Evolutionary conservation across 1,140 invertebrate species (phyloP).

Genomic region (Leptinotarsa defecta): DNA sequence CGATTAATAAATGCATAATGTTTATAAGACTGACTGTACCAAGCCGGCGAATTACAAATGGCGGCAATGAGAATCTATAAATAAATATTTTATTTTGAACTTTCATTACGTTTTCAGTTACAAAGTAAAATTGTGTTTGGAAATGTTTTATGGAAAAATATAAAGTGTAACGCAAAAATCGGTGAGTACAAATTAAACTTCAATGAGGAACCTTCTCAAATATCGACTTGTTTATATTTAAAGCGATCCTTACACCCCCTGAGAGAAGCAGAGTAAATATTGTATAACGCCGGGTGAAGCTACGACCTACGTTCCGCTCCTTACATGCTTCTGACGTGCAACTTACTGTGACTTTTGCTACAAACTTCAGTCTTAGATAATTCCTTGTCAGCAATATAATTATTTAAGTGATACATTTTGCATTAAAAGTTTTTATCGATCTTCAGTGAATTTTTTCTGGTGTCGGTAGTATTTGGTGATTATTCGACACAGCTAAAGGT

Average conservation of each 20-base stretch:
- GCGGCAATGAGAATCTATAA: constrained; percentile 48
- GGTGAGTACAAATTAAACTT: constrained; percentile 36
- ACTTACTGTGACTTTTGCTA: constrained; percentile 44
- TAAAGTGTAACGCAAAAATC: constrained; percentile 33
- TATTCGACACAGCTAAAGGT: constrained; percentile 25
- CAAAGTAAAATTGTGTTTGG: constrained; percentile 38
- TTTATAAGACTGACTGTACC: constrained; percentile 45
- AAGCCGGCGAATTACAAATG: constrained; percentile 51
- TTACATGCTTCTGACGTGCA: constrained; percentile 48
- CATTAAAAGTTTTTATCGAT: constrained; percentile 57
- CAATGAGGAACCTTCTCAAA: background rate
- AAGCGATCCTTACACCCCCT: constrained; percentile 47
- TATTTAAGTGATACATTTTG: constrained; percentile 57
- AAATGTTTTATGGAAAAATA: constrained; percentile 30
- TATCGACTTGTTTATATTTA: constrained; percentile 41
- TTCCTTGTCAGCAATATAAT: constrained; percentile 53
- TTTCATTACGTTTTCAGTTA: constrained; percentile 47
- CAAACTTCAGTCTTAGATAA: constrained; percentile 49
- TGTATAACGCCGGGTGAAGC: constrained; percentile 39
- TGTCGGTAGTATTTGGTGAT: constrained; percentile 31
- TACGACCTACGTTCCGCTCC: constrained; percentile 47
- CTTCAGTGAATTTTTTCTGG: constrained; percentile 47
- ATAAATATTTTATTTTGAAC: constrained; percentile 52
- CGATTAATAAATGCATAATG: constrained; percentile 28
- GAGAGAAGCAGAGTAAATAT: constrained; percentile 48